A percentile compares a stretch with the other conserved stretches of the same genome.
phyloP scores from a whole-genome alignment of 2,888 invertebrate species.

The Conus canariensis region DNA sequence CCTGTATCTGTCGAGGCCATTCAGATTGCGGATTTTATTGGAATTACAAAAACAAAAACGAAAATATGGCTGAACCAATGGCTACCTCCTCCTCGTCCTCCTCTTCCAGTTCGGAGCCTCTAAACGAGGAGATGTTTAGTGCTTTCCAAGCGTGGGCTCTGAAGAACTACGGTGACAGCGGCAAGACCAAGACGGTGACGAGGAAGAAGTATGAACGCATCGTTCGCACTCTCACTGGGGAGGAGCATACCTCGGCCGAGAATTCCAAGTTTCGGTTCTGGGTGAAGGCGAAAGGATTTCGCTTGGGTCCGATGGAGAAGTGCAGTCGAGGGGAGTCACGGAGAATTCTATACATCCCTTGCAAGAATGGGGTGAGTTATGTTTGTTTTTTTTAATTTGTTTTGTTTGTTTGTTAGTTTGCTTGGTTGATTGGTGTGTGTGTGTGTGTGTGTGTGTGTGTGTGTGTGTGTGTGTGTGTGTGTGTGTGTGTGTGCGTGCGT shows the following conservation, averaged over 20 bases:
- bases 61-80: too few species aligned
- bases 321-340: slow-evolving; percentile 43
- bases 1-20: too few species aligned
- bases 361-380: slow-evolving; percentile 73
- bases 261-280: slow-evolving; percentile 98
- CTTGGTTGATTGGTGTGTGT: not conserved
- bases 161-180: slow-evolving; percentile 93
- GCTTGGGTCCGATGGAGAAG: slow-evolving; percentile 81
- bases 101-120: not conserved
- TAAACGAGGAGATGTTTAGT: slow-evolving; percentile 83
- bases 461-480: slow-evolving; percentile 6
- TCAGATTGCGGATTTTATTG: too few species aligned
- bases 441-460: not conserved
- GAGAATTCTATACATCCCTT: slow-evolving; percentile 71
- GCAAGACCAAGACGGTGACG: slow-evolving; percentile 97
- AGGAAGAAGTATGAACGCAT: slow-evolving; percentile 94
- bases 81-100: not conserved
- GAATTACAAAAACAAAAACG: too few species aligned
- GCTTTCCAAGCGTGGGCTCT: slow-evolving; percentile 95
- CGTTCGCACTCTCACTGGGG: slow-evolving; percentile 89
- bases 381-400: not conserved
- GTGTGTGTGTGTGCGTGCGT: not conserved
- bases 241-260: slow-evolving; percentile 93
- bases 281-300: slow-evolving; percentile 97
- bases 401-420: not conserved